Evolutionary conservation across 2,113 vertebrate species (phyloP), one percentile per base, ranked within the genome.

Genomic region (Microtus ochrogaster): DNA sequence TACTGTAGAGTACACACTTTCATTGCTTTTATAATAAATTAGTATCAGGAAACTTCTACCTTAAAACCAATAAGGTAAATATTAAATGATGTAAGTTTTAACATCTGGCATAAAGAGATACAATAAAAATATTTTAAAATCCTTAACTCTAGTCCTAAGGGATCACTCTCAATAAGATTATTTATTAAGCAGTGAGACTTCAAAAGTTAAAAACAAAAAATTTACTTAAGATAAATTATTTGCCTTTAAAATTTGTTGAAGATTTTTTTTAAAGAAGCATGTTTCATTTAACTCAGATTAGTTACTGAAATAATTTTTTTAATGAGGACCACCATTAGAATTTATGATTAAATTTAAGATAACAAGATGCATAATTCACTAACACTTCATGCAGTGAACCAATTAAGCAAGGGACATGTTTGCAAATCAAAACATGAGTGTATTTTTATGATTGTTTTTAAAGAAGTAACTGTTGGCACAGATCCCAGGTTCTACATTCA

Each of bases 391-490:
- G 52, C 17, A 96, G 58, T 77, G 85, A 98, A 90, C 39, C 6
- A 90, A 88, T 95, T 95, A 97, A 94, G 26, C 41, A 91, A 86
- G 78, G 9, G 70, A 63, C 6, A 95, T 9, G 44, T 95, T 98
- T 97, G 22, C 82, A 96, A 97, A 96, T 39, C 21, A 93, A 96
- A 97, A 94, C 26, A 77, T 92, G 70, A 82, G 85, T 85, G 61
- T 95, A 96, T 92, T 95, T n/a, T 76, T 96, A 78, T 97, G 98
- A 97, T 61, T 97, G 91, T 97, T 98, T 98, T 72, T 91, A 94
- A 97, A 86, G 76, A 61, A 97, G 94, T 90, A 93, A 91, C 72
- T 94, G 93, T 36, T 97, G 89, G 96, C 70, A 97, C 82, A 77
- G 70, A 97, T 97, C 97, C 88, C 44, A 97, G 91, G 61, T 77